These are phyloP conservation scores for Leptatherina wallacei DNA, from an alignment of 2,797 vertebrate genomes.

Conservation along the genomic window DNA sequence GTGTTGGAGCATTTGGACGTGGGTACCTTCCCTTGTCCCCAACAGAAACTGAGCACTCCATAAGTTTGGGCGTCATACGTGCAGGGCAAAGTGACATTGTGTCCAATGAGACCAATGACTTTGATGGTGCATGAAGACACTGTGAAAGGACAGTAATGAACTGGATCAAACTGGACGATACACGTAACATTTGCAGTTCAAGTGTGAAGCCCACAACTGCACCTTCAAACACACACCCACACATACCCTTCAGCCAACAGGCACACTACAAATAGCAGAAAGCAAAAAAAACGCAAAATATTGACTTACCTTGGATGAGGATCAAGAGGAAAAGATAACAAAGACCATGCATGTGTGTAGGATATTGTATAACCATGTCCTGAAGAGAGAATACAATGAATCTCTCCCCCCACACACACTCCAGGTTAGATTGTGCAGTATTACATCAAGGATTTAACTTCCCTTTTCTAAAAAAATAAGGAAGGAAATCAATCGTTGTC, in stretches of 20 bases:
- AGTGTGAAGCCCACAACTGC: slow-evolving; percentile 4
- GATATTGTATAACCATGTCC: slow-evolving; percentile 50
- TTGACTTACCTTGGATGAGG: slow-evolving; percentile 68
- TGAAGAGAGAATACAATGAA: slow-evolving; percentile 35
- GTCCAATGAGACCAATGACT: slow-evolving; percentile 67
- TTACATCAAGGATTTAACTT: slow-evolving; percentile 34
- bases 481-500: slow-evolving; percentile 55
- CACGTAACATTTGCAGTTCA: slow-evolving; percentile 10
- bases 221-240: slow-evolving; percentile 8
- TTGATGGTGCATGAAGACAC: slow-evolving; percentile 23
- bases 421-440: neutral
- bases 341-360: slow-evolving; percentile 64
- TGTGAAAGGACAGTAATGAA: slow-evolving; percentile 29
- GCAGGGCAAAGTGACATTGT: slow-evolving; percentile 80
- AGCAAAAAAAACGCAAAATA: slow-evolving; percentile 39
- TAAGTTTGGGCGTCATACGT: slow-evolving; percentile 34
- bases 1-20: slow-evolving; percentile 30
- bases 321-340: slow-evolving; percentile 54
- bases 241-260: slow-evolving; percentile 19
- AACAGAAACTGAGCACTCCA: slow-evolving; percentile 73
- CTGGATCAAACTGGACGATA: slow-evolving; percentile 10
- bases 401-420: slow-evolving; percentile 26
- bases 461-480: slow-evolving; percentile 48
- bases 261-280: slow-evolving; percentile 27
- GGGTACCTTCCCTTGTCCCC: slow-evolving; percentile 78